Percentiles rank a stretch among this genome's conserved stretches.
These are phyloP conservation scores for Amphibalanus amphitrite DNA, from an alignment of 1,140 invertebrate species.

Conservation along the genomic window DNA sequence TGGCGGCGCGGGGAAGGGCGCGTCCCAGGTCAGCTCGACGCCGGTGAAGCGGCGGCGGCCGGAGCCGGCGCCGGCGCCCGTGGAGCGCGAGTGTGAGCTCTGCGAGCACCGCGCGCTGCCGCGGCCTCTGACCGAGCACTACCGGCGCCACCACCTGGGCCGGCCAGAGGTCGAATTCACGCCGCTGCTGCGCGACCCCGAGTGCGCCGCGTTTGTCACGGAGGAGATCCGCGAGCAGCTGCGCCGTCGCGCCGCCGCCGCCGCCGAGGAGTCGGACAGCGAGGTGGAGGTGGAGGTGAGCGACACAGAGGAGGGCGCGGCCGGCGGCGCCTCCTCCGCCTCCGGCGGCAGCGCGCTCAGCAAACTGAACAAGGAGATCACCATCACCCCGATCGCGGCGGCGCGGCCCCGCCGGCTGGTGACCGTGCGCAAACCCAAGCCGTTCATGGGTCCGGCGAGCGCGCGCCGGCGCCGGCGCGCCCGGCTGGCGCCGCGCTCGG, in stretches of 20 bases:
- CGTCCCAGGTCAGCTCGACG: background rate
- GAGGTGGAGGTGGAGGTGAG: background rate
- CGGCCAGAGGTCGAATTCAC: background rate
- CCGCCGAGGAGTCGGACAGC: background rate
- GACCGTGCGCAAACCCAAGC: background rate
- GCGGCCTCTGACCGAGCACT: background rate
- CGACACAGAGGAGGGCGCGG: background rate
- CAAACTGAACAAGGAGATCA: background rate
- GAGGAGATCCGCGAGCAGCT: background rate
- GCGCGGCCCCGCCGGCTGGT: background rate
- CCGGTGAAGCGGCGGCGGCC: background rate
- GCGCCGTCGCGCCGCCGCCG: background rate
- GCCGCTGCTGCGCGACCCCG: background rate
- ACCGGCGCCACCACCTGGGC: background rate
- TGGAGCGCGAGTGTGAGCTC: slow-evolving; percentile 7
- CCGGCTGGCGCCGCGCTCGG: background rate
- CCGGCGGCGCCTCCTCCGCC: too few relatives aligned
- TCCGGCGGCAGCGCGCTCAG: background rate
- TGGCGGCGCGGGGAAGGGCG: too few relatives aligned
- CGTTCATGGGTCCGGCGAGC: background rate
- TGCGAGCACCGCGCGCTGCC: background rate
- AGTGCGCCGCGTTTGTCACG: background rate
- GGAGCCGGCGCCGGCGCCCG: slow-evolving; percentile 11
- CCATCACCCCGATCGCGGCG: background rate
- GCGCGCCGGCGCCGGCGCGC: background rate